Base-by-base conservation (phyloP, 2,113 vertebrate species). In the Aspiorhynchus laticeps region DNA sequence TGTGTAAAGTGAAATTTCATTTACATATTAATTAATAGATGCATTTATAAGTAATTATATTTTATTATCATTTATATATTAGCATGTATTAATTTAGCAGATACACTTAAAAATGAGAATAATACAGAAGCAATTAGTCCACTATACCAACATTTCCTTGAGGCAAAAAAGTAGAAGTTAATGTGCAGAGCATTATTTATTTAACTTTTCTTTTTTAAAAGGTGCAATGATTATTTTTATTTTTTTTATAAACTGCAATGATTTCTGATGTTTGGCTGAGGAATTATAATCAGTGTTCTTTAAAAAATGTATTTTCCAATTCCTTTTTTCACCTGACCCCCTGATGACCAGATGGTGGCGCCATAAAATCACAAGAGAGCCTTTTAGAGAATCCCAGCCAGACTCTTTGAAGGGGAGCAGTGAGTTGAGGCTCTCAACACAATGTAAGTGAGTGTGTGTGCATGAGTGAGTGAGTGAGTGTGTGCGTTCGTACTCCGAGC, bases 331-430 rank as follows among this genome's bases (percentile, higher is more conserved):
- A 41, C 21, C 59, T 21, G n/a, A 38, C n/a, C 48, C 38, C 14
- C 43, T 38, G 15, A 87, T 89, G 85, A 92, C 92, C 95, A 95
- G 94, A 93, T 95, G 95, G 94, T 94, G 95, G 95, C 93, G 94
- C 94, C 95, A 95, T 91, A 95, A 95, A 94, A 92, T 90, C 92
- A 96, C 88, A 88, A 87, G 90, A 93, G 90, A 93, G 81, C 56
- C 59, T 53, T 83, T 48, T 65, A 69, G 43, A 67, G 48, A 46
- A 56, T 74, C 41, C 28, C 48, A 56, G 24, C 2, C 2, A 38
- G 36, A 61, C 48, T 74, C 56, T 53, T 76, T 75, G 38, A 48
- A 76, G 41, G 43, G 19, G 28, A 69, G 38, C 51, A 31, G 61
- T 48, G 51, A 88, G 53, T 65, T 11, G 21, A 84, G 79, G 28